Base-by-base conservation (phyloP, 2,113 vertebrate species). In the Oostethus manadensis region DNA sequence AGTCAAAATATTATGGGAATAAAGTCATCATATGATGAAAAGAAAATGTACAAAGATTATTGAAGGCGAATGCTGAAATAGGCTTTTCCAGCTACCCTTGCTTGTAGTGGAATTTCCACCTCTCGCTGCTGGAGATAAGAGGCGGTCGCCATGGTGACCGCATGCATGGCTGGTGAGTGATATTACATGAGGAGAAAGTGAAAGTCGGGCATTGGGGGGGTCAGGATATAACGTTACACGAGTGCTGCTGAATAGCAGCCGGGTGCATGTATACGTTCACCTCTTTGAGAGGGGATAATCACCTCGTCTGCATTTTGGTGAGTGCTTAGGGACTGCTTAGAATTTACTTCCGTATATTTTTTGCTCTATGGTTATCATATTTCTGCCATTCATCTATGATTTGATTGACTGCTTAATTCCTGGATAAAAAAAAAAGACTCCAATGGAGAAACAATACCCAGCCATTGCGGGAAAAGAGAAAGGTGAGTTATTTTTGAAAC, bases 381-480 rank as follows among this genome's bases (percentile, higher is more conserved):
- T 26, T 26, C 23, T 26, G 44, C 6, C 44, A n/a, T 45, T 17
- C 6, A 4, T 14, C 8, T 15, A n/a, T 2, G 17, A 26, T 26
- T 51, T 10, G 49, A 53, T 71, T 70, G 60, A 61, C 10, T 35
- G 8, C 16, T 10, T 33, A 14, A 6, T 46, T n/a, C 44, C 44
- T 46, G 44, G 7, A 1, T 8, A n/a, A n/a, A n/a, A n/a, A n/a
- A n/a, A n/a, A n/a, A n/a, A n/a, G n/a, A n/a, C 3, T 16, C 68
- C 71, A 11, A 80, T 79, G 69, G 86, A 86, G 77, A 89, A 78
- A 58, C 88, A 83, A 47, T 81, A 79, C 33, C 68, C 86, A 15
- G 38, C 16, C 10, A 90, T 89, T 51, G 84, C 89, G 63, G 87
- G 84, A 61, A 81, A 64, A 80, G 84, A 89, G 67, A 89, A 64